Conservation (phyloP, 2,797 vertebrate genomes). For the Loris lydekkerianus region DNA sequence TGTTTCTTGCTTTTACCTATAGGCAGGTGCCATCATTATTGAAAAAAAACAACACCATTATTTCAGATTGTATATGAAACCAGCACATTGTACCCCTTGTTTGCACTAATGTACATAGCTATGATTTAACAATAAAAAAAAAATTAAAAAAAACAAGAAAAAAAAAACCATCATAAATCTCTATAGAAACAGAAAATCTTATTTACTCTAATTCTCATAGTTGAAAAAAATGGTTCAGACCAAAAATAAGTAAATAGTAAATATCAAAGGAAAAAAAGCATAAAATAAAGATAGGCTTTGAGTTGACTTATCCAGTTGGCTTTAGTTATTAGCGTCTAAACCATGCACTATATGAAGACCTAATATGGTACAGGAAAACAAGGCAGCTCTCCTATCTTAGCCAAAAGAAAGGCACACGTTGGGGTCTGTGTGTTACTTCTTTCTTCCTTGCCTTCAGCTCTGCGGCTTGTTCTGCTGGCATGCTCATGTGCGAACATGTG, state of each 20-base stretch:
- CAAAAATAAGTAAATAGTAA: background rate
- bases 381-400: background rate
- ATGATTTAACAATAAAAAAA: no score
- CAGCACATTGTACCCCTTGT: no score
- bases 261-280: background rate
- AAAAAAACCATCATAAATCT: background rate
- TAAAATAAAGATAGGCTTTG: constrained; percentile 10
- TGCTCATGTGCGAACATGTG: constrained; percentile 20
- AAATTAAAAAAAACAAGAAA: no score
- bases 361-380: background rate
- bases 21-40: background rate
- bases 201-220: constrained; percentile 12
- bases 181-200: constrained; percentile 31
- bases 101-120: no score
- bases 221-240: constrained; percentile 27
- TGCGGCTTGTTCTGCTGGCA: background rate
- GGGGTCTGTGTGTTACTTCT: background rate
- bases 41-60: background rate
- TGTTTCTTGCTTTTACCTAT: background rate
- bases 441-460: constrained; percentile 14
- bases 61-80: no score
- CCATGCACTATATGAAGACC: background rate
- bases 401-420: background rate
- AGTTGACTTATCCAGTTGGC: background rate
- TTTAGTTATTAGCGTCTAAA: constrained; percentile 18